These are phyloP conservation scores for Vollenhovia emeryi DNA, from an alignment of 1,140 invertebrate species.

Conservation along the genomic window DNA sequence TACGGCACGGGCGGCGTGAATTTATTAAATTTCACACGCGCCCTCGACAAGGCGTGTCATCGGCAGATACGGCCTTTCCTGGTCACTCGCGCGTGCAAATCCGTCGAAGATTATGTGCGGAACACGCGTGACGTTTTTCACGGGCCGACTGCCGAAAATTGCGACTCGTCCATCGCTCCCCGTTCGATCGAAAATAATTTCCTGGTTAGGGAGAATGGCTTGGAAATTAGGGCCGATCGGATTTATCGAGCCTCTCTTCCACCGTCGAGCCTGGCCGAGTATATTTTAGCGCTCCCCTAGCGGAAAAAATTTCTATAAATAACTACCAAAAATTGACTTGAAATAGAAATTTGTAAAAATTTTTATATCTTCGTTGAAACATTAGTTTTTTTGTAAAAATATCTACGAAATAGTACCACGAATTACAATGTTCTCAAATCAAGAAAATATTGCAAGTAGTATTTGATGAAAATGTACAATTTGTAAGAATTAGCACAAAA, in stretches of 20 bases:
- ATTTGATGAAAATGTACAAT: no score
- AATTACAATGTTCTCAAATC: no score
- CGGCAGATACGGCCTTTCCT: constrained; percentile 39
- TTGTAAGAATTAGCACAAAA: no score
- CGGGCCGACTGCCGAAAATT: constrained; percentile 39
- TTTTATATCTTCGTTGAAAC: no score
- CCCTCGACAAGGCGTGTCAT: constrained; percentile 56
- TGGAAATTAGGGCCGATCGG: constrained; percentile 43
- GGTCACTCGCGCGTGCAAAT: constrained; percentile 28
- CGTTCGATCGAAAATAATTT: constrained; percentile 43
- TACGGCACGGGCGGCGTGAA: constrained; percentile 9
- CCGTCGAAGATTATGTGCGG: constrained; percentile 49
- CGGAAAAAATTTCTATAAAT: no score
- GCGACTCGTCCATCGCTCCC: constrained; percentile 14
- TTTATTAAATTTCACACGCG: constrained; percentile 59
- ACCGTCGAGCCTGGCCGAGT: background rate
- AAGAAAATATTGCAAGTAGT: no score
- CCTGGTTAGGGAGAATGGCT: constrained; percentile 44
- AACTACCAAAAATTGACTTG: no score
- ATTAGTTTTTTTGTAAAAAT: no score
- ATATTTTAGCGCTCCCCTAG: background rate
- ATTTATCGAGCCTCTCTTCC: constrained; percentile 23
- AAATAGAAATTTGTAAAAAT: no score
- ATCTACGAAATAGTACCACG: no score
- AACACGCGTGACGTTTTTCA: constrained; percentile 50